Evolutionary conservation across 1,140 invertebrate genomes (phyloP).

Genomic region (Hycleus phaleratus): DNA sequence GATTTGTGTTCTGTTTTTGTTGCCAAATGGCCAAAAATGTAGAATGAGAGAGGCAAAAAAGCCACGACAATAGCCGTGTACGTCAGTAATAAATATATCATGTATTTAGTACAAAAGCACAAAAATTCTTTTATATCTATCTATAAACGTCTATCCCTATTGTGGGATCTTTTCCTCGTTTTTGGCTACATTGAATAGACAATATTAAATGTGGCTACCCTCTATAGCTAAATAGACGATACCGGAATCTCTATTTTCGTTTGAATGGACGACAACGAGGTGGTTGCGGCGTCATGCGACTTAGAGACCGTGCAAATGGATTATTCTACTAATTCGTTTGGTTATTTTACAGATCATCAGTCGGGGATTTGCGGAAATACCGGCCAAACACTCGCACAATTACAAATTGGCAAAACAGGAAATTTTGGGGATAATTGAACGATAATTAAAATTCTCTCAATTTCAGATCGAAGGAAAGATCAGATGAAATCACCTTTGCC

Average conservation of each 20-base stretch:
- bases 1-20: neutral
- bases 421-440: too few species aligned
- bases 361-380: too few species aligned
- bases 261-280: neutral
- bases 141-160: too few species aligned
- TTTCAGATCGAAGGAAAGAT: too few species aligned
- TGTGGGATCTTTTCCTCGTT: neutral
- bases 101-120: slow-evolving; percentile 10
- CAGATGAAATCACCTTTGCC: too few species aligned
- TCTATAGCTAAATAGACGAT: neutral
- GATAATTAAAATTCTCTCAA: too few species aligned
- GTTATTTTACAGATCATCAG: slow-evolving; percentile 11
- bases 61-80: neutral
- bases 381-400: too few species aligned
- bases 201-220: slow-evolving; percentile 9
- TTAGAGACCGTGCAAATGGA: slow-evolving; percentile 15
- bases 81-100: slow-evolving; percentile 18
- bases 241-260: neutral
- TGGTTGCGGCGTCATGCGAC: slow-evolving; percentile 4
- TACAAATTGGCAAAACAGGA: too few species aligned
- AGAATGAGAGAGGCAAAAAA: neutral
- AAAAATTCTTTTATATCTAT: slow-evolving; percentile 14
- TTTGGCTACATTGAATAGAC: slow-evolving; percentile 4
- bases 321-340: slow-evolving; percentile 17
- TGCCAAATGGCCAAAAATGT: neutral